Percentiles rank a stretch among this genome's conserved stretches.
Evolutionary conservation across 2,113 vertebrate species (phyloP).

Genomic region (Tyto alba): DNA sequence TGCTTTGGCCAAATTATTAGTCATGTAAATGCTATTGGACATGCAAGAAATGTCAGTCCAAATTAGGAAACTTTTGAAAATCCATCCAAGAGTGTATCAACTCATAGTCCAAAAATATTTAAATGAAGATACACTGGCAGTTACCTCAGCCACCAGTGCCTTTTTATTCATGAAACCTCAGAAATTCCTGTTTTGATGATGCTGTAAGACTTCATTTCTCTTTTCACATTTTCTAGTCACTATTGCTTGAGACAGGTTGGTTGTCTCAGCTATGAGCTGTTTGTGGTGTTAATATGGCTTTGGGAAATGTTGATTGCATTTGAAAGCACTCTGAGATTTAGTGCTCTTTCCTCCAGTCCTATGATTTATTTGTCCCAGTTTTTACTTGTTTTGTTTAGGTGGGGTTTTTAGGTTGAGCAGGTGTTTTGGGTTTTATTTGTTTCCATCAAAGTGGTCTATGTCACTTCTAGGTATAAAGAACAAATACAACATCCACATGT

Average conservation of each 20-base stretch:
- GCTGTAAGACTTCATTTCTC: neutral
- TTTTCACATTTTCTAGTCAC: neutral
- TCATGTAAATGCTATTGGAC: conserved; percentile 41
- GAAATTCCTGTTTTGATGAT: neutral
- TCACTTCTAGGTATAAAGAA: neutral
- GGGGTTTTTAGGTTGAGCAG: neutral
- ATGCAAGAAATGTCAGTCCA: conserved; percentile 51
- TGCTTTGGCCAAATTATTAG: conserved; percentile 5
- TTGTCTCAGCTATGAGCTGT: neutral
- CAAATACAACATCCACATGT: accelerated
- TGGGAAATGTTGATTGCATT: neutral
- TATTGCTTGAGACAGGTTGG: neutral
- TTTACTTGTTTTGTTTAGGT: neutral
- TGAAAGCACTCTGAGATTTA: neutral
- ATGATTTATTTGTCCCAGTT: neutral
- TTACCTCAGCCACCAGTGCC: neutral
- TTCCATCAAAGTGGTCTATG: neutral
- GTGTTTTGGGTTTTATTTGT: neutral
- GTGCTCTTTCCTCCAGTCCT: neutral
- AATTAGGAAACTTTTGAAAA: conserved; percentile 39
- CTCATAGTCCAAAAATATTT: conserved; percentile 12
- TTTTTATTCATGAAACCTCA: neutral
- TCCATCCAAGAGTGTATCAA: neutral
- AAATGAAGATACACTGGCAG: neutral
- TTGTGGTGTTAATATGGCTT: neutral